These are phyloP conservation scores for Trissolcus japonicus DNA, from an alignment of 2,888 invertebrate species.

Conservation along the genomic window DNA sequence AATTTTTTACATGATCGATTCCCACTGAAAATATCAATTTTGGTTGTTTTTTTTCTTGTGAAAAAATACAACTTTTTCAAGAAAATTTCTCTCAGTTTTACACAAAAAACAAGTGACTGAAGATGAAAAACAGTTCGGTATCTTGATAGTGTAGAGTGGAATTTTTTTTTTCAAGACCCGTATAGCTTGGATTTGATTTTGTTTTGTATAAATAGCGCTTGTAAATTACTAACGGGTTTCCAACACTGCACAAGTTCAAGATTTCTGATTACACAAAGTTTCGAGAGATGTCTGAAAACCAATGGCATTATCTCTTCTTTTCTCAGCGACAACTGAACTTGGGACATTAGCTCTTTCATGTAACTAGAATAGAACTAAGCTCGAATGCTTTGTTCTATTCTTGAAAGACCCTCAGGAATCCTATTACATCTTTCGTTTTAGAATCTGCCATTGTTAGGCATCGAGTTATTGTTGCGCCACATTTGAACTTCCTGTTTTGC, in stretches of 20 bases:
- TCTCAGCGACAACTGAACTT: slow-evolving; percentile 51
- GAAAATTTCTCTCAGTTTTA: no score
- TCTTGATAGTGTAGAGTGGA: no score
- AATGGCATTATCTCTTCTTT: slow-evolving; percentile 53
- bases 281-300: slow-evolving; percentile 42
- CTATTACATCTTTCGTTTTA: slow-evolving; percentile 38
- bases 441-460: slow-evolving; percentile 29
- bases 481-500: slow-evolving; percentile 32
- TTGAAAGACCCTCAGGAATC: slow-evolving; percentile 41
- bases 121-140: no score
- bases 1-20: no score
- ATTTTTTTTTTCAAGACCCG: no score
- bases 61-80: no score
- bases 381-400: slow-evolving; percentile 44
- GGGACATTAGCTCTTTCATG: slow-evolving; percentile 47
- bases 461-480: slow-evolving; percentile 31
- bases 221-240: slow-evolving; percentile 37
- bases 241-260: slow-evolving; percentile 23
- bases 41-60: no score
- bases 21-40: no score
- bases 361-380: slow-evolving; percentile 48
- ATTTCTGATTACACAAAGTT: slow-evolving; percentile 51
- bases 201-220: slow-evolving; percentile 28
- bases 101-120: no score
- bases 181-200: no score